Evolutionary conservation across 2,797 vertebrate species (phyloP).

Genomic region (Argya squamiceps): DNA sequence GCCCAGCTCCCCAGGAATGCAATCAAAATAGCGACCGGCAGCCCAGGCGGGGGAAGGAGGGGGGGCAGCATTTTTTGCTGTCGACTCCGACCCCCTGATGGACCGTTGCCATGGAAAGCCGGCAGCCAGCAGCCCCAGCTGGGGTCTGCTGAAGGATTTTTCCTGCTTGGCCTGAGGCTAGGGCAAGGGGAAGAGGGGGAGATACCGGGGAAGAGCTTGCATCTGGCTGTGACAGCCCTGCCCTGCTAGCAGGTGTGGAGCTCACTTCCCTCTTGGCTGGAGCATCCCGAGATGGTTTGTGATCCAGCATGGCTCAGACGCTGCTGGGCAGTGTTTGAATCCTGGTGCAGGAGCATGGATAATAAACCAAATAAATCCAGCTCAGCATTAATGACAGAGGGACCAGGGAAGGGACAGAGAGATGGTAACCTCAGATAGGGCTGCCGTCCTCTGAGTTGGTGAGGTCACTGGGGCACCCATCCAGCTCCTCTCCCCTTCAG

Average conservation of each 20-base stretch:
- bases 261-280: conserved; percentile 19
- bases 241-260: conserved; percentile 18
- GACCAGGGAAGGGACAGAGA: not conserved
- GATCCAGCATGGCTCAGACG: not conserved
- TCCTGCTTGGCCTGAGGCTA: conserved; percentile 54
- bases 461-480: not conserved
- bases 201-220: not conserved
- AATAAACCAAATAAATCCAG: not conserved
- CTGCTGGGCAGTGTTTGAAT: not conserved
- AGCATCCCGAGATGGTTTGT: conserved; percentile 1
- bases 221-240: not conserved
- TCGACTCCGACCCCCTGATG: conserved; percentile 37
- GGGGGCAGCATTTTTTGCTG: not conserved
- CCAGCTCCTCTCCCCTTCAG: conserved; percentile 26
- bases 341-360: not conserved
- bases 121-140: conserved; percentile 41
- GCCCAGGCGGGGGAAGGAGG: not conserved
- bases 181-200: not conserved
- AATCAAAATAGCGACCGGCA: not conserved
- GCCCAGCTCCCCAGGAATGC: conserved; percentile 38
- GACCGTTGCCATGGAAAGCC: conserved; percentile 61
- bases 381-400: not conserved
- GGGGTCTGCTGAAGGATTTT: conserved; percentile 60
- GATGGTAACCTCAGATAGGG: not conserved
- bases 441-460: not conserved